phyloP scores from a whole-genome alignment of 2,797 vertebrate genomes.

The Microchirus variegatus region DNA sequence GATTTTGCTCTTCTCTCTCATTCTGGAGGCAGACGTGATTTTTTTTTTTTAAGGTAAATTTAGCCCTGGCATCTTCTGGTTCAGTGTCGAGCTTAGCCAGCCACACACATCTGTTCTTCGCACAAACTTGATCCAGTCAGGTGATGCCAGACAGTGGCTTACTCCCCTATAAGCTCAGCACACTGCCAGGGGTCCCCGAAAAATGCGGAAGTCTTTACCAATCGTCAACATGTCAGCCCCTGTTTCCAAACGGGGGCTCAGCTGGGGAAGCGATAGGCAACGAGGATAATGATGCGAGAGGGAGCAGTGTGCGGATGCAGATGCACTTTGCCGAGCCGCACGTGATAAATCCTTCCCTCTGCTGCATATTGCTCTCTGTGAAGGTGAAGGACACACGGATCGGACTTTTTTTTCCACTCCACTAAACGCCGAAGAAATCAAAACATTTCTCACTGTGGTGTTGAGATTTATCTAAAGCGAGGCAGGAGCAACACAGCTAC shows the following conservation, averaged over 20 bases:
- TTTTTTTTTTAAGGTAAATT: conserved; percentile 66
- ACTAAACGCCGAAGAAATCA: conserved; percentile 71
- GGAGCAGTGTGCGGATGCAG: conserved; percentile 65
- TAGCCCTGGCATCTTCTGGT: conserved; percentile 63
- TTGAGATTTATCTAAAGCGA: conserved; percentile 74
- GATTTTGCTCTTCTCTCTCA: conserved; percentile 43
- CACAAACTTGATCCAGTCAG: conserved; percentile 76
- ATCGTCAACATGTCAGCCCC: conserved; percentile 61
- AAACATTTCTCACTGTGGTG: conserved; percentile 66
- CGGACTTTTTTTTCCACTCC: conserved; percentile 70
- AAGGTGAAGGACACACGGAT: conserved; percentile 74
- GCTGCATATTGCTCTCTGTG: conserved; percentile 39
- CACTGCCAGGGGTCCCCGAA: conserved; percentile 64
- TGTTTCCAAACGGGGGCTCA: conserved; percentile 65
- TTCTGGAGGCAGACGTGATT: conserved; percentile 54
- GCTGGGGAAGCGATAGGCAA: conserved; percentile 62
- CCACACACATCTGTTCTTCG: conserved; percentile 67
- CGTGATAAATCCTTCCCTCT: conserved; percentile 65
- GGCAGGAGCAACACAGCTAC: conserved; percentile 63
- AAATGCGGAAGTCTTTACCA: conserved; percentile 72
- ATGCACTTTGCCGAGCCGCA: conserved; percentile 64
- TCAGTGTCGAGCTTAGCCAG: conserved; percentile 64
- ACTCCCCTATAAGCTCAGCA: conserved; percentile 63
- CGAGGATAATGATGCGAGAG: conserved; percentile 70
- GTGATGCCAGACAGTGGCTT: conserved; percentile 72